Evolutionary conservation across 2,113 vertebrate species (phyloP).

Genomic region (Condylura cristata): DNA sequence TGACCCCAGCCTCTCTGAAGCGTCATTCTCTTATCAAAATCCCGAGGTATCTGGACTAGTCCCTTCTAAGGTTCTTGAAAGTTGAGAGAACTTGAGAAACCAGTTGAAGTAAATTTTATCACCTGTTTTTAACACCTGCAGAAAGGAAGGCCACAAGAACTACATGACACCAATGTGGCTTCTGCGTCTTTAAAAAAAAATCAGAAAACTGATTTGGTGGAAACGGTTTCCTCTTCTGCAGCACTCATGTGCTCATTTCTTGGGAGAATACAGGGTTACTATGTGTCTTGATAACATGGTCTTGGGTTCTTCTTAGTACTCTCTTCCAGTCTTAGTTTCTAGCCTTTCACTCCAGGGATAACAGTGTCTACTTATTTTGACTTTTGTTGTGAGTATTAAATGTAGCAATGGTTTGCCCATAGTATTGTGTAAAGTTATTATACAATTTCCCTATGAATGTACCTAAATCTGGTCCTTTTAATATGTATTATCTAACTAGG

Average conservation of each 20-base stretch:
- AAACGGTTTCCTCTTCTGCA: neutral
- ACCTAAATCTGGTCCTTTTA: neutral
- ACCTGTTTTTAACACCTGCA: neutral
- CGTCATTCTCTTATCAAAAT: neutral
- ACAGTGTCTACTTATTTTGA: neutral
- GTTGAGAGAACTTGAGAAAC: neutral
- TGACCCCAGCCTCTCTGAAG: neutral
- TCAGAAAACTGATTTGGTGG: neutral
- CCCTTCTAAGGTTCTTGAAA: neutral
- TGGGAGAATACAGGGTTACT: neutral
- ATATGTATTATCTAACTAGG: neutral
- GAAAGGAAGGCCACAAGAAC: neutral
- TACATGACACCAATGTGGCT: neutral
- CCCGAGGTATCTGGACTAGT: neutral
- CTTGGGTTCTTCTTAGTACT: neutral
- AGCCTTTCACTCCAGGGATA: neutral
- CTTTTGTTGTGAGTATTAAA: neutral
- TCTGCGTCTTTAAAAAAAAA: neutral
- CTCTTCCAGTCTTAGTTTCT: neutral
- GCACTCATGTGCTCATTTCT: neutral
- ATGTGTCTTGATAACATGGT: neutral
- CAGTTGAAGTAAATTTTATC: neutral
- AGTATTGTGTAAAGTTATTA: neutral
- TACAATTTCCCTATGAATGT: neutral
- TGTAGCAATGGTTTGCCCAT: neutral